Conservation (phyloP, 1,140 invertebrate species). For the Formica exsecta region DNA sequence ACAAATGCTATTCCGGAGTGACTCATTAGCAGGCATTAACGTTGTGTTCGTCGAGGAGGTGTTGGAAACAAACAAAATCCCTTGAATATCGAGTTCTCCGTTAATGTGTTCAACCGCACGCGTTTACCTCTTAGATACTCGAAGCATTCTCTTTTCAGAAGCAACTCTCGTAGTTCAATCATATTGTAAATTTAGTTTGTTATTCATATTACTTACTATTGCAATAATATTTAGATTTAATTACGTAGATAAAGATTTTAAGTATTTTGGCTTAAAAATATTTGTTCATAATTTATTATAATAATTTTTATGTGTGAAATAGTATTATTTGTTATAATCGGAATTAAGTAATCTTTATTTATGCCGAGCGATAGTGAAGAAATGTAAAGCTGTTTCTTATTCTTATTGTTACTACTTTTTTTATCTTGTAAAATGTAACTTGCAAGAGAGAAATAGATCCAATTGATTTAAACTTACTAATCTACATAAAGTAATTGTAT, state of each 20-base stretch:
- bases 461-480: background rate
- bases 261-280: background rate
- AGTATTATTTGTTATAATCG: background rate
- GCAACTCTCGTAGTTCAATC: background rate
- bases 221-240: background rate
- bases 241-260: background rate
- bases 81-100: constrained; percentile 39
- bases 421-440: background rate
- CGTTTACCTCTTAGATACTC: no score
- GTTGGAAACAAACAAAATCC: constrained; percentile 46
- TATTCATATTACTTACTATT: background rate
- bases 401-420: background rate
- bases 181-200: background rate
- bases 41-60: constrained; percentile 34
- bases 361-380: no score
- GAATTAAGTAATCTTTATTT: background rate
- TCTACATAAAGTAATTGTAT: background rate
- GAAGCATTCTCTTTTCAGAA: constrained; percentile 17
- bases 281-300: background rate
- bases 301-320: background rate
- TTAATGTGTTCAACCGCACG: constrained; percentile 29
- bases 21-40: constrained; percentile 56
- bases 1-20: constrained; percentile 40
- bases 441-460: background rate
- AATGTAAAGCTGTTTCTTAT: background rate